Evolutionary conservation across 1,140 invertebrate species (phyloP), one percentile per base, ranked within the genome.

Genomic region (Diorhabda sublineata): DNA sequence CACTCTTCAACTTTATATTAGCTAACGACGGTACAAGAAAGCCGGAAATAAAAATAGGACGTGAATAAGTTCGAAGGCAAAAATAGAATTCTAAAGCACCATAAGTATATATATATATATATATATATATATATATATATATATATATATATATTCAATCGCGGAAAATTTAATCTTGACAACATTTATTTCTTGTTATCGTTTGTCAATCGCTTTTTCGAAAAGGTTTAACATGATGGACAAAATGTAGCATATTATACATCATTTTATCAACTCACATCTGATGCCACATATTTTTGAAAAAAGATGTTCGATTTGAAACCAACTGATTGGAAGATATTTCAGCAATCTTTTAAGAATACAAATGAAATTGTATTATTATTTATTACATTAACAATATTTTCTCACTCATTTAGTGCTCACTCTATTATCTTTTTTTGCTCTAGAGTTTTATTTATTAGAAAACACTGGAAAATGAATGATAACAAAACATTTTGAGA

Each of bases 1-100:
- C 64, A 65, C 64, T 64, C 69, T 66, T 65, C 69, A 66, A 70
- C 69, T 58, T 58, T 67, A 70, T 70, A 70, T 70, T 70, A 70
- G 69, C 69, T 70, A 70, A 70, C 69, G 69, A 70, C 69, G 69
- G 65, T 66, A 64, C 52, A 66, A 65, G 61, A 67, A 69, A 70
- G 66, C 69, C 69, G 69, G 69, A 70, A 70, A 70, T 70, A 70
- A 70, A 70, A 70, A 70, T 70, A 70, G 69, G 67, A 67, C 69
- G 69, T 67, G 43, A 44, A 70, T 58, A 58, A 66, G 64, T 58
- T 66, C 64, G 44, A 66, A 58, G 58, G 61, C 57, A 61, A 70
- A 70, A 70, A 70, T 66, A 70, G 69, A 70, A 70, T 58, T 61
- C 64, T 44, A 66, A 70, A 70, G 66, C 69, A 47, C 42, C 47